Conservation (phyloP, 2,113 vertebrate species). For the Sclerurus mexicanus region DNA sequence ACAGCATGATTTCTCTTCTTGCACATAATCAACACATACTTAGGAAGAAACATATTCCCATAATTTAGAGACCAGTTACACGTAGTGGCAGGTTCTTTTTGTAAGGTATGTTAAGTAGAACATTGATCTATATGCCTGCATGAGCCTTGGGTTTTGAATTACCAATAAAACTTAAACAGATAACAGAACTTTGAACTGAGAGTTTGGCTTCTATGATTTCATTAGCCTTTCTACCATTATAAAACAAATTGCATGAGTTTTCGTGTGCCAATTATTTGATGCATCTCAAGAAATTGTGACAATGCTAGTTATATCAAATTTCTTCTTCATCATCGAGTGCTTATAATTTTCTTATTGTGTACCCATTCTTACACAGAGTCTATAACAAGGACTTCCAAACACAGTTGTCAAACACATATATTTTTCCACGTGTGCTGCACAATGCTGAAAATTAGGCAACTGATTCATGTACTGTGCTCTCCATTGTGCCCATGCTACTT, state of each 20-base stretch:
- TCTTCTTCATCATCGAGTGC: accelerated
- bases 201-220: background rate
- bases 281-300: background rate
- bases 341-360: background rate
- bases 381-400: background rate
- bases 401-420: background rate
- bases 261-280: background rate
- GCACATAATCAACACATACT: background rate
- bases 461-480: background rate
- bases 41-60: background rate
- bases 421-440: background rate
- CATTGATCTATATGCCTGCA: background rate
- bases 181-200: background rate
- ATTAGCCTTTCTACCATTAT: background rate
- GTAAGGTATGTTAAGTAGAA: background rate
- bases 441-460: background rate
- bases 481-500: background rate
- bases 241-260: background rate
- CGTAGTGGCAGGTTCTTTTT: background rate
- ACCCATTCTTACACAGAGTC: background rate
- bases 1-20: background rate
- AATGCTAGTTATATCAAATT: background rate
- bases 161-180: background rate
- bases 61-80: background rate
- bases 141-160: background rate